Base-by-base conservation (phyloP, 2,113 vertebrate species). In the Aspidoscelis tigris region DNA sequence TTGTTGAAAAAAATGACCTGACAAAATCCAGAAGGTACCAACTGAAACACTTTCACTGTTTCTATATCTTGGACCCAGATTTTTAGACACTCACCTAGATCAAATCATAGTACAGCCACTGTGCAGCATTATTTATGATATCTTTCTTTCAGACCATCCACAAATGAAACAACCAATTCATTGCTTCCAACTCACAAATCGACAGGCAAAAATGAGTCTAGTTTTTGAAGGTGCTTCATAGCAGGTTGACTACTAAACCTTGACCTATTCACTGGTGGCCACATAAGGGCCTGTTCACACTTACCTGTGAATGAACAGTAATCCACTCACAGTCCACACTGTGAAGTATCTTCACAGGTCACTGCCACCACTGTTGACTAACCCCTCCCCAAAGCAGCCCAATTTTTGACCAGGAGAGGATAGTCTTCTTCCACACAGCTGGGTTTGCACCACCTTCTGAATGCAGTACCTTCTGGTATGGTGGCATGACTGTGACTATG, bases 1-100 rank as follows among this genome's bases (percentile, higher is more conserved):
- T 65, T 82, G 83, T 71, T 33, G 64, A 81, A 78, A 12, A 33
- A 84, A 69, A 50, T 47, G 82, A 33, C 78, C 85, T 41, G 22
- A 0, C 77, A 80, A 76, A 79, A 1, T 64, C 64, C 78, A 79
- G 47, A 64, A 7, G 53, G 8, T 33, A 64, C 55, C 14, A 74
- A 4, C 20, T 58, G 66, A 68, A n/a, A 64, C n/a, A 0, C 14
- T 78, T 2, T 11, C 21, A 26, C 50, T 76, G 44, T 26, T 33
- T 58, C 47, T 22, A 11, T 20, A 64, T 4, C n/a, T 47, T 12
- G 22, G 24, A 10, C 65, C 20, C 16, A 68, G 43, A 3, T 20
- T 33, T 11, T 69, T 69, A 53, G 12, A 69, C 5, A 47, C 24
- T 69, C 5, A 33, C 53, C 12, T 53, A 80, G 64, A 41, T 65